These are phyloP conservation scores for Dasysyrphus tricinctus DNA, from an alignment of 2,888 invertebrate genomes.

Conservation along the genomic window DNA sequence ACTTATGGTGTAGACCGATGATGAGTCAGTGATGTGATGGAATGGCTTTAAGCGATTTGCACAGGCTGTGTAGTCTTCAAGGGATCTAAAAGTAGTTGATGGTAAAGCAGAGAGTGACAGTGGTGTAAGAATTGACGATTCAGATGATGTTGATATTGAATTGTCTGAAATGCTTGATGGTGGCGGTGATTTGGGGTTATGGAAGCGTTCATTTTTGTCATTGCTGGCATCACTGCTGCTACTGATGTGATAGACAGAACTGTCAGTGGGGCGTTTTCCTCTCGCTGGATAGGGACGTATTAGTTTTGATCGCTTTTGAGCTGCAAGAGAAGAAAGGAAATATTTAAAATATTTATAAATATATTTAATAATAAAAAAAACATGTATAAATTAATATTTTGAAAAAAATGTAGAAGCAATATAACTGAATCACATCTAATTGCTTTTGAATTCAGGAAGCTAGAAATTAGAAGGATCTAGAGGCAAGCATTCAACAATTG, in stretches of 20 bases:
- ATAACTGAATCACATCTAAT: no score
- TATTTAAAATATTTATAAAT: neutral
- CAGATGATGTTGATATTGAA: slow-evolving; percentile 65
- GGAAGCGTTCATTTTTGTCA: slow-evolving; percentile 42
- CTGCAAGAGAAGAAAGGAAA: slow-evolving; percentile 48
- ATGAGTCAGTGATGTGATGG: slow-evolving; percentile 40
- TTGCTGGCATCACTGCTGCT: slow-evolving; percentile 65
- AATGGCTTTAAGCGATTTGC: slow-evolving; percentile 52
- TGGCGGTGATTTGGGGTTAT: slow-evolving; percentile 2
- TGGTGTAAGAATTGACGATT: slow-evolving; percentile 55
- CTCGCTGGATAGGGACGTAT: slow-evolving; percentile 55
- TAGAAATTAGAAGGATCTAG: no score
- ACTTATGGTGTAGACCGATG: slow-evolving; percentile 59
- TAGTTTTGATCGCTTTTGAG: slow-evolving; percentile 62
- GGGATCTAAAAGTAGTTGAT: slow-evolving; percentile 26
- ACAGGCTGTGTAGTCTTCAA: slow-evolving; percentile 40
- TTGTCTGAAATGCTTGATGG: slow-evolving; percentile 61
- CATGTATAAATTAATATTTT: no score
- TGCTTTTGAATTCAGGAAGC: no score
- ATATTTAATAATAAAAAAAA: no score
- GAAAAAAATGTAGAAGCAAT: no score
- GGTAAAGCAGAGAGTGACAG: slow-evolving; percentile 56
- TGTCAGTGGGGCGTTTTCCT: slow-evolving; percentile 42
- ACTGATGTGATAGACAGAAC: slow-evolving; percentile 64
- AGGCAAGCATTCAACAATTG: no score